Base-by-base conservation (phyloP, 1,140 invertebrate species). In the Euura lappo region DNA sequence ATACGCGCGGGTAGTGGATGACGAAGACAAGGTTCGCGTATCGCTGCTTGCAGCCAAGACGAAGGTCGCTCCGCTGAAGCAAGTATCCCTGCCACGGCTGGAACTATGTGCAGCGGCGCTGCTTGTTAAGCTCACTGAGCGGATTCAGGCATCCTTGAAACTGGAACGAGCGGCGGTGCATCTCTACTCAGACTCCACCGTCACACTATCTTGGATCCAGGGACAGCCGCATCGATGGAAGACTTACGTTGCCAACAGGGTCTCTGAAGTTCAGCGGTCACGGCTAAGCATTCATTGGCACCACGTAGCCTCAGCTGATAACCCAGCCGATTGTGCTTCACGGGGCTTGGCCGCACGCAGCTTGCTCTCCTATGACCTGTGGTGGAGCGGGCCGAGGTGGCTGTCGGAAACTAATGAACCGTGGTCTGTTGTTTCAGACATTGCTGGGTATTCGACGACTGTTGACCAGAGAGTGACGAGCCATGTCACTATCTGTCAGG, bases 21-120 rank as follows among this genome's bases (percentile, higher is more conserved):
- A 77, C 65, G 43, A 44, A 6, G n/a, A 65, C 10, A 51, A 51
- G 3, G 46, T 71, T 66, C 46, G 11, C 65, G 13, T 65, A 43
- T 71, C 60, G 1, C 3, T 70, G 45, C 46, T 64, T 7, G 44
- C 66, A n/a, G 68, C 67, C 2, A 75, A 77, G 60, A 65, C 71
- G 3, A 77, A 74, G 68, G 73, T 77, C 6, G 73, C 75, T 11
- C 71, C 75, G 8, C 45, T 83, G 1, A 81, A 82, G 73, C 65
- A 68, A 8, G 51, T 80, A 0, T 75, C 83, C 0, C 75, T 78
- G 44, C 77, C 78, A 5, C 42, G 77, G 42, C 67, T 80, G 13
- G 78, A 78, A 72, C 70, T 80, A 8, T 65, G 42, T 11, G 76
- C 45, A n/a, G 76, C 78, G 1, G 11, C 74, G 1, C 10, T 79